Evolutionary conservation across 2,888 invertebrate species (phyloP).

Genomic region (Fragum fragum): DNA sequence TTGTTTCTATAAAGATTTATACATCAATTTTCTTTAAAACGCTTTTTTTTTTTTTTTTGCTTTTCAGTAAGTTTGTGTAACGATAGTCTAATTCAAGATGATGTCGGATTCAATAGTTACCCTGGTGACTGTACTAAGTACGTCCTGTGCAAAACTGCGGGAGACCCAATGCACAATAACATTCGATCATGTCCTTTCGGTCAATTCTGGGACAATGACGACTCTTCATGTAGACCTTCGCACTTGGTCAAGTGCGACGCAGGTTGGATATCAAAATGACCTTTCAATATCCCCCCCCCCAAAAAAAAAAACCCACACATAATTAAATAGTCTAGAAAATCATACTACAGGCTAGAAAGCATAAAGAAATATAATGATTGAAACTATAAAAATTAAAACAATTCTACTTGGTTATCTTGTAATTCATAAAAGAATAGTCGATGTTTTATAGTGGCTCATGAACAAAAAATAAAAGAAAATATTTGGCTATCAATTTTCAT

Average conservation of each 20-base stretch:
- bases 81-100: constrained; percentile 74
- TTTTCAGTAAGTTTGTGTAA: constrained; percentile 77
- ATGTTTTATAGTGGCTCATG: no score
- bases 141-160: constrained; percentile 75
- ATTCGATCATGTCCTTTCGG: constrained; percentile 77
- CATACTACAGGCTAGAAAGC: background rate
- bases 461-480: no score
- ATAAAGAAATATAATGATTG: background rate
- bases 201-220: constrained; percentile 78
- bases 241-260: constrained; percentile 72
- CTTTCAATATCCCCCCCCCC: no score
- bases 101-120: constrained; percentile 76
- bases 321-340: background rate
- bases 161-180: constrained; percentile 64
- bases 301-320: no score
- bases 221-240: constrained; percentile 75
- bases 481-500: no score
- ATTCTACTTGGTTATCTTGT: background rate
- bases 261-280: constrained; percentile 58
- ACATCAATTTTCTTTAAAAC: no score
- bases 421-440: no score
- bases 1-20: no score
- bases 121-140: constrained; percentile 79
- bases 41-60: no score
- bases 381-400: background rate